phyloP scores from a whole-genome alignment of 1,140 invertebrate species.

The Archegozetes longisetosus region DNA sequence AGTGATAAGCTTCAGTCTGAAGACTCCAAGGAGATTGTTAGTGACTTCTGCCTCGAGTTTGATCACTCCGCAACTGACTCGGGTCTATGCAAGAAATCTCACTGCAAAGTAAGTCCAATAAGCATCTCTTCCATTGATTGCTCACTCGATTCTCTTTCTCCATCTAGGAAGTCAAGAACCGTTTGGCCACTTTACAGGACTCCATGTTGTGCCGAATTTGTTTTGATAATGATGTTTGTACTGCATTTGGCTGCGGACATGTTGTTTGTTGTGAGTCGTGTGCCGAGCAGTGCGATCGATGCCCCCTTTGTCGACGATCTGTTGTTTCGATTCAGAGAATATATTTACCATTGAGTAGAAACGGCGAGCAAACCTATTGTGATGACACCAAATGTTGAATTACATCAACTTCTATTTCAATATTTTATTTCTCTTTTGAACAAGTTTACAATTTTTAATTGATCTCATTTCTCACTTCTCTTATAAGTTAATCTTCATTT shows the following conservation, averaged over 20 bases:
- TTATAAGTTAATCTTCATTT: background rate
- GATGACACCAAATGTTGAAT: background rate
- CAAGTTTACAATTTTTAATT: background rate
- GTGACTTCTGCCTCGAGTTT: background rate
- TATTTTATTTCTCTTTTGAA: background rate
- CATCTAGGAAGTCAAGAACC: conserved; percentile 27
- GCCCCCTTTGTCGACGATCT: conserved; percentile 55
- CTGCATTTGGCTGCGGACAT: conserved; percentile 62
- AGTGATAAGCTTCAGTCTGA: background rate
- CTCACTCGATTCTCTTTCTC: too few species aligned
- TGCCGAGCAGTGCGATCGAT: conserved; percentile 48
- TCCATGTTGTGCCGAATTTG: conserved; percentile 63
- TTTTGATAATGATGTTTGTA: conserved; percentile 59
- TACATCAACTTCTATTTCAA: background rate
- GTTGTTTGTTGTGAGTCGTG: conserved; percentile 57
- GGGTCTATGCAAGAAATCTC: background rate
- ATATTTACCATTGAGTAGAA: conserved; percentile 40
- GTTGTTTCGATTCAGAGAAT: conserved; percentile 53
- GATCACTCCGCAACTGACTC: conserved; percentile 15
- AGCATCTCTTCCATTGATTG: too few species aligned
- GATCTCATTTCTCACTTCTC: background rate
- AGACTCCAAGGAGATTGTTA: conserved; percentile 4
- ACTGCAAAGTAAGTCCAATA: background rate
- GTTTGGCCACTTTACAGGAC: conserved; percentile 40
- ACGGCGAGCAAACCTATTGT: background rate